Percentiles rank a stretch among this genome's conserved stretches.
phyloP scores from a whole-genome alignment of 2,888 invertebrate species.

The Stegophylla sp. region DNA sequence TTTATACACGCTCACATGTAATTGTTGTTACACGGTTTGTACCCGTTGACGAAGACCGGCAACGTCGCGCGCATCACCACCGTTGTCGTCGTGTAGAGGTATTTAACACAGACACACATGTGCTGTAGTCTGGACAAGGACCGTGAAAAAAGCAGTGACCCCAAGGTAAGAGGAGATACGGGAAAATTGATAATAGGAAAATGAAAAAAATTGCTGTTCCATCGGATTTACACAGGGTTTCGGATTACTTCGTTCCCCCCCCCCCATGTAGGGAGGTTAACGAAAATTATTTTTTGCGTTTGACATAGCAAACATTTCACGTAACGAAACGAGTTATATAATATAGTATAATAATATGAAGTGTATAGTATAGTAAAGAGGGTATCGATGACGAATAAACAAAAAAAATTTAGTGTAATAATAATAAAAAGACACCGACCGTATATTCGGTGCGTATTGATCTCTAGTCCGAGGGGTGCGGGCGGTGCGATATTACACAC shows the following conservation, averaged over 20 bases:
- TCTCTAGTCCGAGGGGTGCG: conserved; percentile 55
- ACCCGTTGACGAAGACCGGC: conserved; percentile 2
- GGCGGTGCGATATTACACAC: conserved; percentile 44
- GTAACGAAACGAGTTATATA: not conserved
- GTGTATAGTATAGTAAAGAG: too few species aligned
- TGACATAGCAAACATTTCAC: not conserved
- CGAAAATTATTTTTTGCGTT: too few species aligned
- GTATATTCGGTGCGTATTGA: conserved; percentile 51
- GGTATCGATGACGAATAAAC: not conserved
- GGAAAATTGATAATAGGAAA: conserved; percentile 4
- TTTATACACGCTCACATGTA: not conserved
- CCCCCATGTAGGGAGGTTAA: too few species aligned
- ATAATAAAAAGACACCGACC: conserved; percentile 36
- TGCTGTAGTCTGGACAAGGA: not conserved
- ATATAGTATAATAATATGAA: not conserved
- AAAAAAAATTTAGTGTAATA: not conserved
- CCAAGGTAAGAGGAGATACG: not conserved
- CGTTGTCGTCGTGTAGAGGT: too few species aligned
- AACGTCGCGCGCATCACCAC: conserved; percentile 38
- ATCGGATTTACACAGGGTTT: not conserved
- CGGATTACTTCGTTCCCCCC: too few species aligned
- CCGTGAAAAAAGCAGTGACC: conserved; percentile 10
- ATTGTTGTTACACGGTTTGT: not conserved
- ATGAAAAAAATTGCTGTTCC: conserved; percentile 1
- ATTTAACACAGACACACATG: not conserved